Conservation (phyloP, 2,888 invertebrate species). For the Drosophila diplacantha region DNA sequence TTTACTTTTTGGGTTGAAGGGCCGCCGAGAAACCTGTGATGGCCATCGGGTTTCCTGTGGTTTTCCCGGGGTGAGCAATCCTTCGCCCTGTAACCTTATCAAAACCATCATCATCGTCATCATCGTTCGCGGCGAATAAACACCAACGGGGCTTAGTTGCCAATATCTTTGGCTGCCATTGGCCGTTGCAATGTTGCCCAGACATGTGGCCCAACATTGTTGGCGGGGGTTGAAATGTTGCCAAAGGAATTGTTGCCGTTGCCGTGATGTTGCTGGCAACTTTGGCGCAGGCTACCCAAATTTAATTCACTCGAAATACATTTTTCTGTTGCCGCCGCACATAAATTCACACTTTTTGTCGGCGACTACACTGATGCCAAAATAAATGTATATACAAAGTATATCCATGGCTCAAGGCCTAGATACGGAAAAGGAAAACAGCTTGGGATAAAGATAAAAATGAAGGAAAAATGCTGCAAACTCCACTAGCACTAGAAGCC, state of each 20-base stretch:
- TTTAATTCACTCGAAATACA: conserved; percentile 62
- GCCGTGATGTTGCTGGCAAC: conserved; percentile 51
- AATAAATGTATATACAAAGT: conserved; percentile 16
- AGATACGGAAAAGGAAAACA: conserved; percentile 4
- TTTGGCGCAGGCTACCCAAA: conserved; percentile 37
- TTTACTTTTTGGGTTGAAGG: conserved; percentile 44
- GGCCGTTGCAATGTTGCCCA: conserved; percentile 2
- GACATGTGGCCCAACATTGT: conserved; percentile 17
- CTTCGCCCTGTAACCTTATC: conserved; percentile 33
- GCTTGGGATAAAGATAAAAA: conserved; percentile 1
- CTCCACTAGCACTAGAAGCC: conserved; percentile 32
- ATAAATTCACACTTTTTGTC: conserved; percentile 53
- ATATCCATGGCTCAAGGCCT: conserved; percentile 9
- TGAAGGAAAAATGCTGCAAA: conserved; percentile 15
- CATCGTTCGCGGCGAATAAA: conserved; percentile 10
- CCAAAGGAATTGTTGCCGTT: conserved; percentile 13
- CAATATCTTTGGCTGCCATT: conserved; percentile 18
- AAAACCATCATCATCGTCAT: conserved; percentile 22
- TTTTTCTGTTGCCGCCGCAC: conserved; percentile 27
- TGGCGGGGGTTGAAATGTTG: conserved; percentile 12
- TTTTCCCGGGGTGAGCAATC: conserved; percentile 54
- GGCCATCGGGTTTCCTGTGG: conserved; percentile 45
- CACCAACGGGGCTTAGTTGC: conserved; percentile 6
- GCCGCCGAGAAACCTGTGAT: conserved; percentile 22
- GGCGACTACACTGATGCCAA: conserved; percentile 24